phyloP scores from a whole-genome alignment of 2,888 invertebrate genomes.

The Tineola bisselliella region DNA sequence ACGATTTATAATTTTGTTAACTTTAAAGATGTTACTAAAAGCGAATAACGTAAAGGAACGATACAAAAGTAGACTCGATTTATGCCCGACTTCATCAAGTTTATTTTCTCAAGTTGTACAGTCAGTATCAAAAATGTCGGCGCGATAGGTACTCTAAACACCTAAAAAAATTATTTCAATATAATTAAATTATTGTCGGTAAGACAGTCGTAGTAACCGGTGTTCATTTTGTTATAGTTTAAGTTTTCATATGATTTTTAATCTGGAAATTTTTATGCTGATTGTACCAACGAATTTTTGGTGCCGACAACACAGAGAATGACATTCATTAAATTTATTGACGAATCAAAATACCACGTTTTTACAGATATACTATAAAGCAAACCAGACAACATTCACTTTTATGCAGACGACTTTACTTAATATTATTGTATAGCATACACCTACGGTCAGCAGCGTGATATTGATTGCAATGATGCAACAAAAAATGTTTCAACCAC shows the following conservation, averaged over 20 bases:
- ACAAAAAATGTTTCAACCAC: not conserved
- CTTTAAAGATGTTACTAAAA: not conserved
- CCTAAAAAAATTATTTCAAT: no score
- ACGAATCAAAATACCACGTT: slow-evolving; percentile 6
- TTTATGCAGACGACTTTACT: not conserved
- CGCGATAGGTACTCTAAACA: no score
- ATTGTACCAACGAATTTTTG: slow-evolving; percentile 3
- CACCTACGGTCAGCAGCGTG: not conserved
- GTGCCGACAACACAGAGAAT: not conserved
- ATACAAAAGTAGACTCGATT: not conserved
- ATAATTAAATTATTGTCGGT: no score
- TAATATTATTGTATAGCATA: not conserved
- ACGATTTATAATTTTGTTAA: no score
- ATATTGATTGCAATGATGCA: not conserved
- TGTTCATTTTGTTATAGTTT: no score
- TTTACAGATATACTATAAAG: not conserved
- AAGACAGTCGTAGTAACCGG: no score
- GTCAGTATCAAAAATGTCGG: no score
- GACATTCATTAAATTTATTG: slow-evolving; percentile 8
- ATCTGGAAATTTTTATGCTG: no score
- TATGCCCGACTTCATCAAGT: not conserved
- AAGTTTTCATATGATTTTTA: no score
- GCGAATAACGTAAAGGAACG: not conserved
- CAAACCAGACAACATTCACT: not conserved
- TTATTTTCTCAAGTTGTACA: not conserved